These are phyloP conservation scores for Pipistrellus nathusii DNA, from an alignment of 2,797 vertebrate species.

Conservation along the genomic window DNA sequence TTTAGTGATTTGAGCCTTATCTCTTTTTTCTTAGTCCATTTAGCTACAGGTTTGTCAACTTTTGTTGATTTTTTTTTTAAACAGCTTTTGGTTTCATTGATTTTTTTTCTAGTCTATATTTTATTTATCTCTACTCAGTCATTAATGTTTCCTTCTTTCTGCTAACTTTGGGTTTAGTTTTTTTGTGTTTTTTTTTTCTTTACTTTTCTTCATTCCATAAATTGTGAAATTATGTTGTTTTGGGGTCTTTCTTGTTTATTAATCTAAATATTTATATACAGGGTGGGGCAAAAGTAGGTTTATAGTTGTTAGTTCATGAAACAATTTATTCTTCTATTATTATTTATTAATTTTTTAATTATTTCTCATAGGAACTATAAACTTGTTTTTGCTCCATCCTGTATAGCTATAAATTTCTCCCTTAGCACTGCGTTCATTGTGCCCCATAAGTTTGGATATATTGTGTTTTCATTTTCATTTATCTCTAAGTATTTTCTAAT, in stretches of 20 bases:
- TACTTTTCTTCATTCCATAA: not conserved
- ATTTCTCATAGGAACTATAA: not conserved
- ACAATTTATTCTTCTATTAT: not conserved
- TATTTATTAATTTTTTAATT: not conserved
- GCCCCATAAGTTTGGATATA: not conserved
- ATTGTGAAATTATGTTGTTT: not conserved
- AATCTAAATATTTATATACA: not conserved
- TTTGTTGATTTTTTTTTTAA: not conserved
- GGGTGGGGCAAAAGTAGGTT: not conserved
- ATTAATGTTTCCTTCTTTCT: slow-evolving; percentile 32
- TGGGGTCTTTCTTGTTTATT: not conserved
- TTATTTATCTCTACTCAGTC: not conserved
- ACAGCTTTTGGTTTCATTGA: not conserved
- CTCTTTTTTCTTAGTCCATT: not conserved
- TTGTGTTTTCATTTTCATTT: not conserved
- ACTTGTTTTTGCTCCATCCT: not conserved
- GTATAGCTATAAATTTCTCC: not conserved
- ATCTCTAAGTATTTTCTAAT: slow-evolving; percentile 12
- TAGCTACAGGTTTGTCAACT: not conserved
- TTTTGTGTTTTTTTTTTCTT: not conserved
- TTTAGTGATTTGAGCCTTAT: not conserved
- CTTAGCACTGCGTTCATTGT: not conserved
- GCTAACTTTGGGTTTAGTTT: not conserved
- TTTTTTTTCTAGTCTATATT: slow-evolving; percentile 15
- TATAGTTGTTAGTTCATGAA: not conserved